phyloP scores from a whole-genome alignment of 2,797 vertebrate species.

The Sebastes umbrosus region DNA sequence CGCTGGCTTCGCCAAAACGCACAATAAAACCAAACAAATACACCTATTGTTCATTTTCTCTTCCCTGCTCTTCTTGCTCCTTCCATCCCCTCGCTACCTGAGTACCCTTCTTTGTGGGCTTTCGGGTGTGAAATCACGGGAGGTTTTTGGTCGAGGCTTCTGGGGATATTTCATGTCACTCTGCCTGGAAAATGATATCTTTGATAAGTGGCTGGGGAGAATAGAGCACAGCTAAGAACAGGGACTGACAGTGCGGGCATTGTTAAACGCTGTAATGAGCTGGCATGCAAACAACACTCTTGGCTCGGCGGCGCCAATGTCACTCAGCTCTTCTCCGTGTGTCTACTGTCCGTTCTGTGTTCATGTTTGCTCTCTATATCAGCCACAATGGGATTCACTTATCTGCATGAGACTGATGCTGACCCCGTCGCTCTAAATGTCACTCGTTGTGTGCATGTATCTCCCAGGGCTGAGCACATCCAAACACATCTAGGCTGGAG shows the following conservation, averaged over 20 bases:
- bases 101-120: slow-evolving; percentile 40
- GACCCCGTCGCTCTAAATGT: slow-evolving; percentile 65
- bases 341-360: slow-evolving; percentile 36
- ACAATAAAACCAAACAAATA: slow-evolving; percentile 35
- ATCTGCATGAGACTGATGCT: slow-evolving; percentile 64
- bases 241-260: slow-evolving; percentile 34
- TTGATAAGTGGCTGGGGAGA: slow-evolving; percentile 39
- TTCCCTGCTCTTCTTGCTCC: slow-evolving; percentile 18
- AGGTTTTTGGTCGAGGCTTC: slow-evolving; percentile 30
- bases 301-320: slow-evolving; percentile 15
- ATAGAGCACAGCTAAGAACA: slow-evolving; percentile 29
- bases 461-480: slow-evolving; percentile 44
- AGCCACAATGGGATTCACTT: slow-evolving; percentile 53
- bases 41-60: slow-evolving; percentile 40
- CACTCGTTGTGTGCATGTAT: slow-evolving; percentile 62
- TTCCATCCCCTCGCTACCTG: slow-evolving; percentile 2
- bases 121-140: slow-evolving; percentile 45
- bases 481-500: slow-evolving; percentile 38
- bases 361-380: slow-evolving; percentile 11
- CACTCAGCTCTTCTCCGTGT: slow-evolving; percentile 38
- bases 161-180: slow-evolving; percentile 57
- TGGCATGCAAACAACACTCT: slow-evolving; percentile 41
- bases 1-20: slow-evolving; percentile 15
- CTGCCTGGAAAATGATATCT: slow-evolving; percentile 61
- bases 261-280: slow-evolving; percentile 62